Evolutionary conservation across 1,140 invertebrate species (phyloP), one percentile per base, ranked within the genome.

Genomic region (Eumeta japonica): DNA sequence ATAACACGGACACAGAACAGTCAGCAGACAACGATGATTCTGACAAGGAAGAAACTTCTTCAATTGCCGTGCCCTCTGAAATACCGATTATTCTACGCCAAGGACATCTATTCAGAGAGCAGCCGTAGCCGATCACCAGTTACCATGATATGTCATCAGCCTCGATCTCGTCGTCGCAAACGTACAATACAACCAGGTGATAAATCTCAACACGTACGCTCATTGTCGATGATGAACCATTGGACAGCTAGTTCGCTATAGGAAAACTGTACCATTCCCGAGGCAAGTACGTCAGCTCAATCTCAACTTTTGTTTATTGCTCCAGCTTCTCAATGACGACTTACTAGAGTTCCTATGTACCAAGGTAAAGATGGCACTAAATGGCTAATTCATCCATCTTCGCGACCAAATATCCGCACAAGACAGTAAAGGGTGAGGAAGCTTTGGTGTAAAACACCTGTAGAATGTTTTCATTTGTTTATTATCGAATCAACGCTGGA

Each of bases 321-420:
- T 42, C 34, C 34, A 42, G 16, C 29, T 37, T 37, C 28, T 42
- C 34, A 16, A 32, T 18, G 33, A 35, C 16, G 17, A 14, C 30
- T 15, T 36, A 35, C 29, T 27, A 46, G 35, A 42, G 39, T 41
- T 41, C 28, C 40, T 2, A 46, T 42, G 40, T 42, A 46, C 20
- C 16, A 42, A 37, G 44, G 37, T 31, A 42, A 37, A 47, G 41
- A 47, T 43, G 44, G 44, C 16, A 46, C 39, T 19, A 46, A 45
- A 27, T 45, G 35, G 38, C 30, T 45, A 5, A 28, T 39, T 28
- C 42, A 45, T 15, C 37, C 42, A 32, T 34, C 37, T 36, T 32
- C 12, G 33, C 17, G 42, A 19, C 37, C 42, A 18, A 45, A 45
- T 45, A 28, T 45, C 4, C 42, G 42, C 7, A 45, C 42, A 27